Evolutionary conservation across 2,797 vertebrate species (phyloP).

Genomic region (Alcedo atthis): DNA sequence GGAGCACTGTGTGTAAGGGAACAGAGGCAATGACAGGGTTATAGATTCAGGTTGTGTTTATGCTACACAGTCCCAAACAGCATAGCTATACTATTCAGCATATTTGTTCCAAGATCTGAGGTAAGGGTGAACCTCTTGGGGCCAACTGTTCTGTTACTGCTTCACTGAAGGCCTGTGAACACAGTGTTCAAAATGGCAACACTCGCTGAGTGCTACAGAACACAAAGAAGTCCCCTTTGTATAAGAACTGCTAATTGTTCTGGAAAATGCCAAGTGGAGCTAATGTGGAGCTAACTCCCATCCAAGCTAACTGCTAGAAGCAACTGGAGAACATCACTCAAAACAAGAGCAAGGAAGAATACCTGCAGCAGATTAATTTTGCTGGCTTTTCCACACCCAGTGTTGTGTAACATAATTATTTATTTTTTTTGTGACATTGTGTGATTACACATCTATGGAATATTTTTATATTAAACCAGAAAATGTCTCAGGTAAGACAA

Average conservation of each 20-base stretch:
- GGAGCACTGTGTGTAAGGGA: accelerated
- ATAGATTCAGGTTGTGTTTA: background rate
- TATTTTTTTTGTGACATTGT: background rate
- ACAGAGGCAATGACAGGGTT: background rate
- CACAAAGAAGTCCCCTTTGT: background rate
- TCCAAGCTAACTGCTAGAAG: background rate
- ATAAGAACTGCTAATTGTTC: background rate
- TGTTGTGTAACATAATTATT: background rate
- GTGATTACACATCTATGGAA: background rate
- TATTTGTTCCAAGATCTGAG: background rate
- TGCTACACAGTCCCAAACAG: background rate
- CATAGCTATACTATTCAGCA: background rate
- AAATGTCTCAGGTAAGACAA: background rate
- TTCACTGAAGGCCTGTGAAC: background rate
- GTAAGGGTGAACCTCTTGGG: background rate
- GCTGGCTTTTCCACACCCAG: background rate
- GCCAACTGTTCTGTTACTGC: background rate
- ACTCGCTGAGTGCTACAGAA: background rate
- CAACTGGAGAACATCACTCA: background rate
- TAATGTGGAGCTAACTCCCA: background rate
- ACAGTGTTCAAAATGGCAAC: background rate
- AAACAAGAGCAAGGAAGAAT: background rate
- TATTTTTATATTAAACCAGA: background rate
- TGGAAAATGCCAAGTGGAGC: background rate
- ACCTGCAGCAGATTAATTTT: background rate